These are phyloP conservation scores for Parazoanthus atlanticus DNA, from an alignment of 92 coral and sea anemone genomes.

Conservation along the genomic window DNA sequence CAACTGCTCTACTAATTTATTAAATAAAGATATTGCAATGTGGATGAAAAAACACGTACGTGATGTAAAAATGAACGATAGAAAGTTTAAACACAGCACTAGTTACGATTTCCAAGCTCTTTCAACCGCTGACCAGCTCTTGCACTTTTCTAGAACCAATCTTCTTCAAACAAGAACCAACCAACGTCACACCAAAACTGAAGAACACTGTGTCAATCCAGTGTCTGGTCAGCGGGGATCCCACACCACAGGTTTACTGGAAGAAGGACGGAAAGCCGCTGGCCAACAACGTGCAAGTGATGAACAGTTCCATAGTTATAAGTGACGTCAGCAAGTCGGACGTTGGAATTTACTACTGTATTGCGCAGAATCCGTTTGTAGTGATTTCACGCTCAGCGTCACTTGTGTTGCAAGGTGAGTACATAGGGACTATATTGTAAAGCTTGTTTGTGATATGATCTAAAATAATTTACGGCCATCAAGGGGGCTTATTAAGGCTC, in stretches of 20 bases:
- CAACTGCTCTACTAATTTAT: not conserved
- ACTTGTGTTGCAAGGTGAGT: conserved; percentile 30
- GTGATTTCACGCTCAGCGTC: not conserved
- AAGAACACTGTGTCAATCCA: not conserved
- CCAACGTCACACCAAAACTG: conserved; percentile 30
- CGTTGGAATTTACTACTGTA: conserved; percentile 23
- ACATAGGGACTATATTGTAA: not conserved
- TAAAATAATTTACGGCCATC: not conserved
- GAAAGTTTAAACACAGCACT: not conserved
- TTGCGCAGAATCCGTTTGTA: conserved; percentile 30
- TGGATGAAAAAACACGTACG: not conserved
- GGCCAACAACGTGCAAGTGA: not conserved
- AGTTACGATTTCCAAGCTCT: not conserved
- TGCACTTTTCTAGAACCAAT: conserved; percentile 15
- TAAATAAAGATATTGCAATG: no score
- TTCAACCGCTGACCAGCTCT: not conserved
- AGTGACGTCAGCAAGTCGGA: conserved; percentile 3
- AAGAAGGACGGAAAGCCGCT: conserved; percentile 38
- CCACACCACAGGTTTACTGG: conserved; percentile 13
- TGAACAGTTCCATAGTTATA: not conserved
- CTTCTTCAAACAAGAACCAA: not conserved
- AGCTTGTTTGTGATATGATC: not conserved
- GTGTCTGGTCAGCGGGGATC: conserved; percentile 21
- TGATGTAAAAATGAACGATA: not conserved
- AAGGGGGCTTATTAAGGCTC: no score